Evolutionary conservation across 2,797 vertebrate genomes (phyloP), one percentile per base, ranked within the genome.

Genomic region (Harpagifer antarcticus): DNA sequence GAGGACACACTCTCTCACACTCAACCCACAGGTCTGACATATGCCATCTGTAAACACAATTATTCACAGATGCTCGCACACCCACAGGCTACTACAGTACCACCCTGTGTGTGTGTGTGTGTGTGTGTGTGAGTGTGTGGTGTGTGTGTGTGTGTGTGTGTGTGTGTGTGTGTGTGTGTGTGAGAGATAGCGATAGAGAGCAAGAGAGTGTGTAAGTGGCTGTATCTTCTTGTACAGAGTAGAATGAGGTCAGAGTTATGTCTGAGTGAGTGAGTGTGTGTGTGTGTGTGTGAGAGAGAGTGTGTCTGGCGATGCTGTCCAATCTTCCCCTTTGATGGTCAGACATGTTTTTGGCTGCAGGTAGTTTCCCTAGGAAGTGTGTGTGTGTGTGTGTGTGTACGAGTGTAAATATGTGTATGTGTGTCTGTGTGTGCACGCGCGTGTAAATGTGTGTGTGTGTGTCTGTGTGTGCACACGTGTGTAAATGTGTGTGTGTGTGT

Each of bases 21-120:
- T 78, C 76, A 79, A 67, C 79, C 81, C 78, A 86, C 88, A 86
- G 92, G 89, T 91, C 84, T 63, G 84, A 90, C 86, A 84, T 89
- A 86, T 82, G 83, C 76, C 91, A 82, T 93, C 92, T 93, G 89
- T 93, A 93, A 92, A 93, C 86, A 93, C 90, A 89, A 91, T 92
- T 91, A 91, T 90, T 91, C 91, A 88, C 86, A 85, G 86, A 82
- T 87, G 88, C 90, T 85, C 63, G 78, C 81, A 90, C 80, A 68
- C 78, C 89, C 60, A 85, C 65, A 62, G 86, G 90, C 82, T 59
- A 81, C 82, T 59, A 65, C 27, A 27, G 27, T 27, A 27, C 83
- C 83, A 88, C 86, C 81, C 84, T 49, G 74, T 50, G 70, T 68
- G 80, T 76, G 76, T 57, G 50, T 48, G 68, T 71, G 68, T 71